Conservation (phyloP, 2,888 invertebrate genomes). For the Glyphotaelius pellucidus region DNA sequence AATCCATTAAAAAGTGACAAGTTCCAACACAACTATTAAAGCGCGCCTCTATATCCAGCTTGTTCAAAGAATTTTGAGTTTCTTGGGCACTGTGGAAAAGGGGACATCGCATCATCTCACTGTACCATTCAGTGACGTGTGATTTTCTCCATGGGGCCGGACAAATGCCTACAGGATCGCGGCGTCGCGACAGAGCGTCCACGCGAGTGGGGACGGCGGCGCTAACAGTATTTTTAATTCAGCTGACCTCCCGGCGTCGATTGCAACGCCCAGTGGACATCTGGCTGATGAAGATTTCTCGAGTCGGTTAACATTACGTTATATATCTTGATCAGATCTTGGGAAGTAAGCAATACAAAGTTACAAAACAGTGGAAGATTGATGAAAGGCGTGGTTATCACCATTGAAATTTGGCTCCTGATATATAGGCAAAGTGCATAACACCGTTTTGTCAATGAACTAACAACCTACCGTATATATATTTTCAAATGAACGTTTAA, state of each 20-base stretch:
- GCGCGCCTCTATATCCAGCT: not conserved
- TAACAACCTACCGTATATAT: too few species aligned
- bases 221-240: constrained; percentile 40
- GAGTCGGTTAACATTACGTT: not conserved
- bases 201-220: constrained; percentile 28
- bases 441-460: too few species aligned
- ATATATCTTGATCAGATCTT: not conserved
- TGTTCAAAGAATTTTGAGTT: not conserved
- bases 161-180: not conserved
- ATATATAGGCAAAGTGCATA: too few species aligned
- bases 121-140: not conserved
- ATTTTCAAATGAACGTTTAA: too few species aligned
- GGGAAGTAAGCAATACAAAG: not conserved
- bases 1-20: not conserved
- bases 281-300: not conserved
- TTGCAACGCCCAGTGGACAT: constrained; percentile 2
- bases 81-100: not conserved
- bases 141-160: not conserved
- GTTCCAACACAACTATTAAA: not conserved
- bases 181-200: not conserved
- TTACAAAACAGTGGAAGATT: too few species aligned
- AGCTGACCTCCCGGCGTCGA: constrained; percentile 33
- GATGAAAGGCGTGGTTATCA: too few species aligned
- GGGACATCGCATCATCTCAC: not conserved
- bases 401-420: too few species aligned